Evolutionary conservation across 2,113 vertebrate species (phyloP), one percentile per base, ranked within the genome.

Genomic region (Seriola dumerili): DNA sequence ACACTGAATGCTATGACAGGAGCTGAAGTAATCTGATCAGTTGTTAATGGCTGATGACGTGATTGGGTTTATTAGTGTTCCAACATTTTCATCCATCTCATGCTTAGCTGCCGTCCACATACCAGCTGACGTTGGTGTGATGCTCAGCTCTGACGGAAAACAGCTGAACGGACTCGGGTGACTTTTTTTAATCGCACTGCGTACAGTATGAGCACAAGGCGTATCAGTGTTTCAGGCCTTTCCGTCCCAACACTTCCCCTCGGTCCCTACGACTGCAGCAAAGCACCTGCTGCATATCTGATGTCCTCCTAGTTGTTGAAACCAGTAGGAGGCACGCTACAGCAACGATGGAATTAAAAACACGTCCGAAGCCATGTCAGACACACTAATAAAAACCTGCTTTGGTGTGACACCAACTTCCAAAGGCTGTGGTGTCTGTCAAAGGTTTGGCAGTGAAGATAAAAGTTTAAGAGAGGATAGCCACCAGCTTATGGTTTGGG

Each of bases 241-340:
- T 59, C 54, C 65, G 40, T 67, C 70, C 57, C 69, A 73, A 29
- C 70, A 72, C 70, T 40, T 69, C 55, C 29, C 6, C 58, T 2
- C 52, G 17, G 52, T 46, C 58, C 59, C 25, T 83, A 32, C 87
- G 72, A 72, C 78, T 76, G 75, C 74, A 29, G 72, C 54, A 64
- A 57, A 77, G 36, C 90, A 91, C 89, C 88, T 91, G 90, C 81
- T 84, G 16, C 3, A 25, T 85, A 85, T 91, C 86, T 89, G 78
- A 88, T 89, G 85, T 91, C 84, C 76, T 13, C 34, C 8, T 72
- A 48, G 76, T 78, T 77, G 77, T 65, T 68, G 81, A 85, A 89
- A 85, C 63, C 71, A 66, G 68, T 13, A 50, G 42, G 44, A 81
- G 66, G 57, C 77, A 73, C 25, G 62, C 74, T 48, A 65, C 40